Percentiles rank a stretch among this genome's conserved stretches.
These are phyloP conservation scores for Muscicapa striata DNA, from an alignment of 2,797 vertebrate genomes.

Conservation along the genomic window DNA sequence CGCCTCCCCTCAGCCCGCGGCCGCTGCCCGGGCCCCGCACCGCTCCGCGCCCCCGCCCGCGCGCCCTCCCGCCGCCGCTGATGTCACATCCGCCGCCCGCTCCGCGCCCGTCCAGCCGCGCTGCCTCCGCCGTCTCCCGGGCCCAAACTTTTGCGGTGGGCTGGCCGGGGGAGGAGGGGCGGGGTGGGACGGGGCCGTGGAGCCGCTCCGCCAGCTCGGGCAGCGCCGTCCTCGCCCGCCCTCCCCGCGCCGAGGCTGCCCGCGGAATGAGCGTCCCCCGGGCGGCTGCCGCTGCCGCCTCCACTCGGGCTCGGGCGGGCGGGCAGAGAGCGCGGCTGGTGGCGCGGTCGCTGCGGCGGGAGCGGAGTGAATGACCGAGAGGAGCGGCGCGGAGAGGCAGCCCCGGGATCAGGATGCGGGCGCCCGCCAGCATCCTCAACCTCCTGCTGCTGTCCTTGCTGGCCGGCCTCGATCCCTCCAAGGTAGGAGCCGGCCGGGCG, in stretches of 20 bases:
- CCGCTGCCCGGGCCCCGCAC: neutral
- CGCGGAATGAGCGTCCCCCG: slow-evolving; percentile 78
- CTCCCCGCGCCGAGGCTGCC: slow-evolving; percentile 61
- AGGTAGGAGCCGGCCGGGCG: slow-evolving; percentile 82
- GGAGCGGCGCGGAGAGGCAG: slow-evolving; percentile 21
- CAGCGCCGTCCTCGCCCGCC: slow-evolving; percentile 50
- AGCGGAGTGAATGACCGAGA: slow-evolving; percentile 68
- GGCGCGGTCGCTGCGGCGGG: slow-evolving; percentile 70
- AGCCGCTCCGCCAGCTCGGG: slow-evolving; percentile 62
- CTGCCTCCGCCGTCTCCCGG: neutral
- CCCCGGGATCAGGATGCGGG: slow-evolving; percentile 85
- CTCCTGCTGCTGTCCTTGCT: slow-evolving; percentile 85
- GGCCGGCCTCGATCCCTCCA: slow-evolving; percentile 87
- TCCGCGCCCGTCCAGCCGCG: slow-evolving; percentile 67
- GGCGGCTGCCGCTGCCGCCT: slow-evolving; percentile 71
- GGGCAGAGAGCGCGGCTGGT: slow-evolving; percentile 67
- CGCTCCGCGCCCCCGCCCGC: neutral
- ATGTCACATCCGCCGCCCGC: slow-evolving; percentile 82
- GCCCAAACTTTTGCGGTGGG: slow-evolving; percentile 74
- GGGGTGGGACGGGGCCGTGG: neutral
- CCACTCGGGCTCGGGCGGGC: slow-evolving; percentile 67
- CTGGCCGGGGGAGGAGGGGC: neutral
- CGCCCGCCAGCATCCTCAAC: slow-evolving; percentile 81
- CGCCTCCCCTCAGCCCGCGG: neutral
- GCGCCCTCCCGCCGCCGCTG: slow-evolving; percentile 61